A percentile compares a stretch with the other conserved stretches of the same genome.
phyloP scores from a whole-genome alignment of 1,140 invertebrate species.

The Chionoecetes opilio region DNA sequence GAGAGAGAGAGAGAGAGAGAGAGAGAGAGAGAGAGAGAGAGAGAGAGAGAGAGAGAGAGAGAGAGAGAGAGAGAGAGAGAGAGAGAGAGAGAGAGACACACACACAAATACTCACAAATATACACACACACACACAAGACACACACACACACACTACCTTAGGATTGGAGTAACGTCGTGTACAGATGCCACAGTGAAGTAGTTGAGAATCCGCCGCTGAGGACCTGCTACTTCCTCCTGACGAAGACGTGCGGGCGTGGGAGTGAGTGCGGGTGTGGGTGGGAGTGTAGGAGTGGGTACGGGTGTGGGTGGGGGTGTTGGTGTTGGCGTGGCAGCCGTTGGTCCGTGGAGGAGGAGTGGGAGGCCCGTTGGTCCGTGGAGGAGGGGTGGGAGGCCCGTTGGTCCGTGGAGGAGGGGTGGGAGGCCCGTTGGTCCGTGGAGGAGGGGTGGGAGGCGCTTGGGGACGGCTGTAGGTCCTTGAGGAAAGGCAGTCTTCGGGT shows the following conservation, averaged over 20 bases:
- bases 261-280: conserved; percentile 49
- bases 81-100: conserved; percentile 35
- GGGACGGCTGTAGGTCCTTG: conserved; percentile 2
- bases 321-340: conserved; percentile 56
- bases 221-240: conserved; percentile 63
- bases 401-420: too few species aligned
- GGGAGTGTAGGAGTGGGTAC: conserved; percentile 19
- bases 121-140: too few species aligned
- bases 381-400: not conserved
- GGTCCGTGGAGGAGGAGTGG: conserved; percentile 23
- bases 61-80: conserved; percentile 47
- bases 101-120: too few species aligned
- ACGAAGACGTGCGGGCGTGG: conserved; percentile 51
- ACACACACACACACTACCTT: conserved; percentile 62
- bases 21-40: conserved; percentile 40
- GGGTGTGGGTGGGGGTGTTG: not conserved
- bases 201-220: conserved; percentile 72
- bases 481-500: conserved; percentile 22
- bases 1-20: conserved; percentile 22
- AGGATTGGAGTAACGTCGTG: conserved; percentile 75
- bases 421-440: too few species aligned
- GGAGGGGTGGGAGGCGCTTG: too few species aligned
- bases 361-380: not conserved
- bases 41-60: conserved; percentile 55
- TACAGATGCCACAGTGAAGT: conserved; percentile 78